A percentile compares a stretch with the other conserved stretches of the same genome.
Evolutionary conservation across 2,888 invertebrate species (phyloP).

Genomic region (Machimus rusticus): DNA sequence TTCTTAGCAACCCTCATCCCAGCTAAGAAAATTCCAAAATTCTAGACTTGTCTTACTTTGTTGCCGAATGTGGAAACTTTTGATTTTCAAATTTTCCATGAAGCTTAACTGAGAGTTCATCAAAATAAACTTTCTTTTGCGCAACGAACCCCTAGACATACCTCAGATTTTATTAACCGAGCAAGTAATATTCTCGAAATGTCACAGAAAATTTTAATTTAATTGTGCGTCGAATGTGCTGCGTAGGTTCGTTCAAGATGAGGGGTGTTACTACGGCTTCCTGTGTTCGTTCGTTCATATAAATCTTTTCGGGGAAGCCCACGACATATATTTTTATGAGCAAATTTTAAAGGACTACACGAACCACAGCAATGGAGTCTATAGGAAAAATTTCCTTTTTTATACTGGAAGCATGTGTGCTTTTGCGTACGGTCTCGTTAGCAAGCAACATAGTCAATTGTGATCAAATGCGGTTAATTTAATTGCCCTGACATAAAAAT

Average conservation of each 20-base stretch:
- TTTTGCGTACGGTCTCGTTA: too few relatives aligned
- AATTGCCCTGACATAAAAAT: neutral
- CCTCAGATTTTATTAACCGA: neutral
- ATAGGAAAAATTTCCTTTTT: neutral
- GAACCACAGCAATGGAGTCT: neutral
- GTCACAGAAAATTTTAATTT: neutral
- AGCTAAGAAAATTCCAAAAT: neutral
- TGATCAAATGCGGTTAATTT: neutral
- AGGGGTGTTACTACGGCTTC: neutral
- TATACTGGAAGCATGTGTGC: neutral
- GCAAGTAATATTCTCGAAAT: neutral
- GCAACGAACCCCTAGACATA: neutral
- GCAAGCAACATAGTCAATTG: neutral
- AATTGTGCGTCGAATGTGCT: neutral
- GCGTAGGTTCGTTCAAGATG: neutral
- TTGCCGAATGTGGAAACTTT: neutral
- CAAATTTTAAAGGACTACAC: neutral
- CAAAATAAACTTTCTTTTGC: neutral
- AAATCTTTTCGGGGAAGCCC: neutral
- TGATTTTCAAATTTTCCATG: neutral
- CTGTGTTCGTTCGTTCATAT: neutral
- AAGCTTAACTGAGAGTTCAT: neutral
- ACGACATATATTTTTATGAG: neutral
- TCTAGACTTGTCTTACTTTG: neutral
- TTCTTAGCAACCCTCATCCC: neutral